A percentile compares a stretch with the other conserved stretches of the same genome.
Conservation (phyloP, 1,140 invertebrate genomes). For the Vanessa atalanta region DNA sequence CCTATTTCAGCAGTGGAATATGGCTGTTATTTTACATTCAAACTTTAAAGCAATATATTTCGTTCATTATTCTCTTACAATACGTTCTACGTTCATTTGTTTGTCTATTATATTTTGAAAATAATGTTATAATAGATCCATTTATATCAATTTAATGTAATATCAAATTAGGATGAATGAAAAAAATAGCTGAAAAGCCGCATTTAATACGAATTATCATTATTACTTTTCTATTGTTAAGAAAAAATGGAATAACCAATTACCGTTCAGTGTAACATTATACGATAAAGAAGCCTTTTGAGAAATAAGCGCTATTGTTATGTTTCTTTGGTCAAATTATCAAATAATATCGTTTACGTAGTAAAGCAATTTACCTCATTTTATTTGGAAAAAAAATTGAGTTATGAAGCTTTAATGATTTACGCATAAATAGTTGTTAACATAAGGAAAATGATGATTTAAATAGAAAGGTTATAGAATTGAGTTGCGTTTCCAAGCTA, state of each 20-base stretch:
- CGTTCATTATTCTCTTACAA: too few species aligned
- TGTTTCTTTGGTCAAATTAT: conserved; percentile 9
- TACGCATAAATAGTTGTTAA: neutral
- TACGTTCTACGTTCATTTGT: too few species aligned
- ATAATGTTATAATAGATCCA: too few species aligned
- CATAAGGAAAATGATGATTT: neutral
- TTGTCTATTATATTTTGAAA: too few species aligned
- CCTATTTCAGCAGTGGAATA: too few species aligned
- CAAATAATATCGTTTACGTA: neutral
- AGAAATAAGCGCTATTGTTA: conserved; percentile 25
- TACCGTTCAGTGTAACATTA: conserved; percentile 22
- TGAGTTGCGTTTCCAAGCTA: too few species aligned
- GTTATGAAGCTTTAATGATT: neutral
- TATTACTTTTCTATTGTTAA: conserved; percentile 25
- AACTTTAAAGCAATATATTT: too few species aligned
- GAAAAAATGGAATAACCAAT: conserved; percentile 28
- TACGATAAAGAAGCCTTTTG: conserved; percentile 10
- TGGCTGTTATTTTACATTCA: too few species aligned
- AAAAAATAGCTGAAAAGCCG: neutral
- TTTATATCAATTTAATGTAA: neutral
- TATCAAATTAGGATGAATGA: conserved; percentile 14
- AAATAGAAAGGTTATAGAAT: too few species aligned
- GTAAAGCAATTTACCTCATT: neutral
- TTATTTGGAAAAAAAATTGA: neutral
- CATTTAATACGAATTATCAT: conserved; percentile 19